Evolutionary conservation across 1,140 invertebrate genomes (phyloP).

Genomic region (Eueides isabella): DNA sequence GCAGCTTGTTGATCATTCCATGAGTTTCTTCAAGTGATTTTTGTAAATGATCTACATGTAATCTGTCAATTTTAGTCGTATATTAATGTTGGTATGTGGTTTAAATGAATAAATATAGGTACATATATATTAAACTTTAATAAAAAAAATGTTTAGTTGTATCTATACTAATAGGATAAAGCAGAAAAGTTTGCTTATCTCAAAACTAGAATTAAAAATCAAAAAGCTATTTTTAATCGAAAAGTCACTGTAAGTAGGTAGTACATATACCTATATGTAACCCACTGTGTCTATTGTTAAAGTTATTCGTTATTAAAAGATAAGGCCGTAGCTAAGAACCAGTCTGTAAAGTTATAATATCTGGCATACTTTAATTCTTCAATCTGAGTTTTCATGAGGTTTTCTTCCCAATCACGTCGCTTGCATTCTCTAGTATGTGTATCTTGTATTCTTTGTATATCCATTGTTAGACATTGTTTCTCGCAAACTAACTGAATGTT

Average conservation of each 20-base stretch:
- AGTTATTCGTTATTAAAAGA: no score
- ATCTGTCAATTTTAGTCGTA: conserved; percentile 43
- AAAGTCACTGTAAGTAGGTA: no score
- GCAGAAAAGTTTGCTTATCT: no score
- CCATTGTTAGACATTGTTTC: conserved; percentile 66
- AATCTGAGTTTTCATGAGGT: conserved; percentile 59
- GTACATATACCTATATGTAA: no score
- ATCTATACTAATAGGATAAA: no score
- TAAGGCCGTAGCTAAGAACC: no score
- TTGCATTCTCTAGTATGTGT: conserved; percentile 63
- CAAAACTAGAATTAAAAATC: no score
- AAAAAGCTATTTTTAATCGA: no score
- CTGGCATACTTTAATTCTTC: conserved; percentile 64
- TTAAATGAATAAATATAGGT: no score
- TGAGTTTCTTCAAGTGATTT: conserved; percentile 73
- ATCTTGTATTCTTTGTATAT: conserved; percentile 69
- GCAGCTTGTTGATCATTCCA: conserved; percentile 65
- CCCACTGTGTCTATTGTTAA: no score
- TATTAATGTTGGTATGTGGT: neutral
- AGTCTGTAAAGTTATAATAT: neutral
- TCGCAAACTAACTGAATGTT: conserved; percentile 74
- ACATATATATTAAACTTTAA: no score
- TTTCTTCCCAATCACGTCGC: conserved; percentile 70
- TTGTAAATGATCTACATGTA: conserved; percentile 70
- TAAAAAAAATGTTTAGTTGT: no score